Percentiles rank a stretch among this genome's conserved stretches.
Evolutionary conservation across 2,113 vertebrate genomes (phyloP).

Genomic region (Erinaceus europaeus): DNA sequence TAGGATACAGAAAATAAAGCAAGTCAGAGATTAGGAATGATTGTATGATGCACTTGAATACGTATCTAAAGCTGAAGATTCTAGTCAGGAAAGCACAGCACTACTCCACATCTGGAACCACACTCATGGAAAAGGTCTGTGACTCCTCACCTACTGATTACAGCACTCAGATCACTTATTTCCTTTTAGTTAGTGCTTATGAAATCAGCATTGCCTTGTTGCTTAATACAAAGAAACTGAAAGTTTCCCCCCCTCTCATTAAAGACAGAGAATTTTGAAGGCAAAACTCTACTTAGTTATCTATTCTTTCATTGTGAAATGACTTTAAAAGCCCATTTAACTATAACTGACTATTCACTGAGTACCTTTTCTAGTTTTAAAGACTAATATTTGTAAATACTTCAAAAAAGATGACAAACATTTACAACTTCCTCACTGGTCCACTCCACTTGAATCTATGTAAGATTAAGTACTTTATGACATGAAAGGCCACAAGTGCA

Average conservation of each 20-base stretch:
- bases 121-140: neutral
- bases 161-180: neutral
- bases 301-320: neutral
- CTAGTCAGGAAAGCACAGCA: neutral
- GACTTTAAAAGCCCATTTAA: conserved; percentile 16
- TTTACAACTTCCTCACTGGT: too few species aligned
- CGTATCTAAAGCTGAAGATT: neutral
- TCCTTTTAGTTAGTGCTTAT: neutral
- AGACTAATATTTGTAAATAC: neutral
- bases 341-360: neutral
- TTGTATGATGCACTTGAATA: neutral
- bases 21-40: neutral
- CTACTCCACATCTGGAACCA: neutral
- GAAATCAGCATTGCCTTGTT: neutral
- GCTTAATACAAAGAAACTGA: neutral
- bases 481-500: neutral
- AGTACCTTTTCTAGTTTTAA: neutral
- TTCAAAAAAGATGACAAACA: too few species aligned
- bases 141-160: neutral
- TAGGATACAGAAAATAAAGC: conserved; percentile 5
- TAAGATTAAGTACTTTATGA: too few species aligned
- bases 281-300: neutral
- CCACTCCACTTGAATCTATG: too few species aligned
- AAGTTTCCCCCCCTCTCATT: too few species aligned
- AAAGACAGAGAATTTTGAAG: neutral